Percentiles rank a stretch among this genome's conserved stretches.
Evolutionary conservation across 1,140 invertebrate genomes (phyloP).

Genomic region (Penaeus japonicus): DNA sequence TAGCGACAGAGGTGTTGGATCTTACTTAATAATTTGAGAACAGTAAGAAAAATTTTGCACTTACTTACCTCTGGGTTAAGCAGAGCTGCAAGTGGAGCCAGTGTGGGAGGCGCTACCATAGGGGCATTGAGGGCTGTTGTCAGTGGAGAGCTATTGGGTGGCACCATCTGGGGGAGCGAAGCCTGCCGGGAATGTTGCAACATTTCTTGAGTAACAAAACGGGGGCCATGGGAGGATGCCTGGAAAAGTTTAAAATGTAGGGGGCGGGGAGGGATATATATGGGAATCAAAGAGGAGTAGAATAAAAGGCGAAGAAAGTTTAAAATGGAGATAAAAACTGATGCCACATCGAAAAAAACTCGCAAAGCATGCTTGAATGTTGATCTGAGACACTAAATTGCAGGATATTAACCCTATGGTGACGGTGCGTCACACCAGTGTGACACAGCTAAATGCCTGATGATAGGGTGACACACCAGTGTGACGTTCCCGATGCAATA

Average conservation of each 20-base stretch:
- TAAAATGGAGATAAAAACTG: no score
- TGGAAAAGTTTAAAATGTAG: neutral
- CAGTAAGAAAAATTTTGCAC: neutral
- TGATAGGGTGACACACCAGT: no score
- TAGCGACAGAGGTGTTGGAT: neutral
- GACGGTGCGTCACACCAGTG: no score
- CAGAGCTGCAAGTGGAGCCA: conserved; percentile 54
- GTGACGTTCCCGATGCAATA: no score
- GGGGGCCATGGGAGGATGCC: neutral
- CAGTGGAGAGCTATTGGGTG: conserved; percentile 29
- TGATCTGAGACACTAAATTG: no score
- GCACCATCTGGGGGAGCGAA: conserved; percentile 45
- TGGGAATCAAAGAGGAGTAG: no score
- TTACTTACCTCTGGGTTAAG: conserved; percentile 50
- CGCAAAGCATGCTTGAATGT: no score
- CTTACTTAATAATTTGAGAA: neutral
- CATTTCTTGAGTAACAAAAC: neutral
- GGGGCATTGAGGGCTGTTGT: conserved; percentile 57
- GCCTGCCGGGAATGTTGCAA: conserved; percentile 19
- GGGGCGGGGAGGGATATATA: neutral
- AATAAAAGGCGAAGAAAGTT: no score
- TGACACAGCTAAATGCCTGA: no score
- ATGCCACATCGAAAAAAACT: no score
- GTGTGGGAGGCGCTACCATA: conserved; percentile 45
- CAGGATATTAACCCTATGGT: no score